Conservation (phyloP, 2,888 invertebrate species). For the Agonopterix alstromeriana region DNA sequence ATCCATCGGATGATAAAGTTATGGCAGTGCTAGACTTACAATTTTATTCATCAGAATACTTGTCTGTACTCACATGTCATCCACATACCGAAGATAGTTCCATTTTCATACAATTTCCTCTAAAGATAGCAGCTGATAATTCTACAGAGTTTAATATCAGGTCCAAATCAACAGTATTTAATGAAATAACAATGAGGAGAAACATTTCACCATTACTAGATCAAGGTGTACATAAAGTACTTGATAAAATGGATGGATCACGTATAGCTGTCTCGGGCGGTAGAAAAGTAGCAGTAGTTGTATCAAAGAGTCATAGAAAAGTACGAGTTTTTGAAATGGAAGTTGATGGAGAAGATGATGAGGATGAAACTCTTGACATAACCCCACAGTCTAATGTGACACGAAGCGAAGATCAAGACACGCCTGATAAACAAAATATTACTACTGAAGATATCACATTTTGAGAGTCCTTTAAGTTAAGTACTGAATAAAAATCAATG, state of each 20-base stretch:
- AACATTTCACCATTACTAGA: constrained; percentile 75
- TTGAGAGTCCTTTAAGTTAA: background rate
- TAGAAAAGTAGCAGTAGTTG: constrained; percentile 88
- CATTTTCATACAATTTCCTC: constrained; percentile 67
- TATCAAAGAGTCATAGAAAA: constrained; percentile 87
- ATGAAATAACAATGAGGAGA: constrained; percentile 60
- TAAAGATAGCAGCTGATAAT: constrained; percentile 65
- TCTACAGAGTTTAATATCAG: constrained; percentile 50
- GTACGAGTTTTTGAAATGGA: constrained; percentile 95
- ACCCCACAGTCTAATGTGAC: constrained; percentile 54
- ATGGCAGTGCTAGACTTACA: constrained; percentile 81
- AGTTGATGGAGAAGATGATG: constrained; percentile 93
- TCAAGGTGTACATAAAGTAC: constrained; percentile 70
- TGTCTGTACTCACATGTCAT: constrained; percentile 83
- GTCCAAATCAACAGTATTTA: constrained; percentile 53
- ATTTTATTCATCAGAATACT: constrained; percentile 83
- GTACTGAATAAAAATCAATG: background rate
- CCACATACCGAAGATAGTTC: constrained; percentile 53
- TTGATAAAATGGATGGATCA: constrained; percentile 82
- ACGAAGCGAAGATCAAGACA: constrained; percentile 35
- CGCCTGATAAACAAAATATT: constrained; percentile 32
- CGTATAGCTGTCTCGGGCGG: constrained; percentile 90
- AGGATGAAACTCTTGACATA: constrained; percentile 73
- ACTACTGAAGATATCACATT: constrained; percentile 21
- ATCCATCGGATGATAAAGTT: constrained; percentile 30